Base-by-base conservation (phyloP, 1,140 invertebrate genomes). In the Geopemphigus sp. region DNA sequence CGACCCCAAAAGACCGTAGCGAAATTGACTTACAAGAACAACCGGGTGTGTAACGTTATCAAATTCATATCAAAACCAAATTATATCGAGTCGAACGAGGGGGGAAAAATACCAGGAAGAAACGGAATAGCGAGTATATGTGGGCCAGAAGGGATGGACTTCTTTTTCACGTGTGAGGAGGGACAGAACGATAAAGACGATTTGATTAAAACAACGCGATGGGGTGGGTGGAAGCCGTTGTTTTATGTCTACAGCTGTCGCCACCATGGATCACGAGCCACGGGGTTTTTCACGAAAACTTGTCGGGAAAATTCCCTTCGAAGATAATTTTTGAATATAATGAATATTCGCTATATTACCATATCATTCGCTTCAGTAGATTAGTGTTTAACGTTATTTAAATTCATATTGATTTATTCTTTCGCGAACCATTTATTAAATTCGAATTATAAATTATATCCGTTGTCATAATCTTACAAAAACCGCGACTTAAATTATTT, bases 21-120 rank as follows among this genome's bases (percentile, higher is more conserved):
- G 19, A 73, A 73, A 73, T 73, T 19, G 70, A 73, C 70, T 76
- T 57, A 45, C 72, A 15, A 32, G 8, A 22, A n/a, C n/a, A n/a
- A 76, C 53, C 72, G 72, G 54, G 72, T 74, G 72, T 76, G 32
- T 14, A 17, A 3, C 32, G 72, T 76, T 76, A 76, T 76, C 72
- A 76, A 76, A 76, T 59, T 76, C 72, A 24, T 57, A 76, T 76
- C 72, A 76, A 76, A 76, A 76, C 11, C 32, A 39, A 76, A 76
- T 76, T 73, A 73, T 73, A 39, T 22, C 8, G 26, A 45, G 24
- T 8, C 32, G 54, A n/a, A 12, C 2, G 54, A 39, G 54, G 10
- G 47, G 50, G 29, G 47, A 72, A 54, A 63, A 63, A 63, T 29
- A 5, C 59, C 64, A 50, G 14, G 15, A 68, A 47, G 22, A 59